Base-by-base conservation (phyloP, 2,888 invertebrate species). In the Stegana nigrithorax region DNA sequence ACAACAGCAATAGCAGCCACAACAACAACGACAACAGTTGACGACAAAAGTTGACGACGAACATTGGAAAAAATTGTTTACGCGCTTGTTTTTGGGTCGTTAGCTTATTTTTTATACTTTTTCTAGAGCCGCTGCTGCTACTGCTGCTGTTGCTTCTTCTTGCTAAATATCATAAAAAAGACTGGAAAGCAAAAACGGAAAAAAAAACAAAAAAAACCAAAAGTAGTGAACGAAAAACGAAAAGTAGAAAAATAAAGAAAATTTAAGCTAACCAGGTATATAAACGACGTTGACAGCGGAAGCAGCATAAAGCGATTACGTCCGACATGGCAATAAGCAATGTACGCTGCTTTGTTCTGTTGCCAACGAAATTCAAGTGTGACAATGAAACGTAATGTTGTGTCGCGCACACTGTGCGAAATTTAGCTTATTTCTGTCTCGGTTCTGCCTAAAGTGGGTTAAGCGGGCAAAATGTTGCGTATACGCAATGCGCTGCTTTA, bases 91-190 rank as follows among this genome's bases (percentile, higher is more conserved):
- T 26, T 14, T 55, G 53, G 53, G 53, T 32, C 53, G 53, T 17
- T 26, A 14, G n/a, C 23, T 50, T 50, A 4, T 26, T 50, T 50
- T 8, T 50, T 26, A 10, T 23, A 12, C 50, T 47, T 23, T 42
- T 14, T 42, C n/a, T n/a, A 42, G 17, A n/a, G n/a, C n/a, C n/a
- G n/a, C n/a, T n/a, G n/a, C n/a, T n/a, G n/a, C n/a, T n/a, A n/a
- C 17, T 42, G n/a, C 17, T 42, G 8, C 17, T 39, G n/a, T 42
- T 42, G n/a, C 42, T n/a, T n/a, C n/a, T 39, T 50, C 12, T 50
- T 50, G 50, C 50, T 14, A 50, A 50, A 50, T 50, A 26, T 50
- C 26, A 50, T 50, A 50, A 50, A 26, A n/a, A n/a, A n/a, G n/a
- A 25, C 50, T 50, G 6, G 26, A 50, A 50, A 26, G 8, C 6